Percentiles rank a stretch among this genome's conserved stretches.
phyloP scores from a whole-genome alignment of 2,797 vertebrate genomes.

The Synanceia verrucosa region DNA sequence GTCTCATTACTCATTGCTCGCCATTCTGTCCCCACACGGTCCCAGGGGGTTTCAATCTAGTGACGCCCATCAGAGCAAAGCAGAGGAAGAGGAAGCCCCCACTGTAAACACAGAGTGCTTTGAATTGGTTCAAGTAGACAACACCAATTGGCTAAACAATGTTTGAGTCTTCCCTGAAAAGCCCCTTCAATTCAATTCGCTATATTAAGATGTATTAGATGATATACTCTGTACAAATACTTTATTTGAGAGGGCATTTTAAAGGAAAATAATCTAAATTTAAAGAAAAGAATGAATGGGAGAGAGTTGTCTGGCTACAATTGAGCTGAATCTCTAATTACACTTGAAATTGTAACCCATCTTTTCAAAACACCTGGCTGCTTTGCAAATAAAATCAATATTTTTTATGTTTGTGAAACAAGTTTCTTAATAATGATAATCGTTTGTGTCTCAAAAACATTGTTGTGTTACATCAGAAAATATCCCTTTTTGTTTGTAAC shows the following conservation, averaged over 20 bases:
- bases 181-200: background rate
- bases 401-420: no score
- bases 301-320: background rate
- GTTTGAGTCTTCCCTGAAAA: conserved; percentile 19
- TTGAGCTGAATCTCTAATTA: background rate
- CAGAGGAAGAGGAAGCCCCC: conserved; percentile 71
- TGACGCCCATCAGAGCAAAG: conserved; percentile 68
- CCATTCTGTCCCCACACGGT: conserved; percentile 42
- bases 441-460: background rate
- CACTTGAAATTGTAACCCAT: background rate
- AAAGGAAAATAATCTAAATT: no score
- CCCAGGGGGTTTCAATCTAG: conserved; percentile 60
- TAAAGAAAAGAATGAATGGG: background rate
- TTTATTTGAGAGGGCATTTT: background rate
- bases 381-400: background rate
- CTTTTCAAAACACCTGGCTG: background rate
- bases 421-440: background rate
- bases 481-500: background rate
- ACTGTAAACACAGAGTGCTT: conserved; percentile 73
- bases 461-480: background rate
- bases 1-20: conserved; percentile 62
- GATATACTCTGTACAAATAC: background rate
- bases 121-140: conserved; percentile 50
- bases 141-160: conserved; percentile 38
- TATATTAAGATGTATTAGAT: background rate